Evolutionary conservation across 2,888 invertebrate species (phyloP).

Genomic region (Pemphredon lugubris): DNA sequence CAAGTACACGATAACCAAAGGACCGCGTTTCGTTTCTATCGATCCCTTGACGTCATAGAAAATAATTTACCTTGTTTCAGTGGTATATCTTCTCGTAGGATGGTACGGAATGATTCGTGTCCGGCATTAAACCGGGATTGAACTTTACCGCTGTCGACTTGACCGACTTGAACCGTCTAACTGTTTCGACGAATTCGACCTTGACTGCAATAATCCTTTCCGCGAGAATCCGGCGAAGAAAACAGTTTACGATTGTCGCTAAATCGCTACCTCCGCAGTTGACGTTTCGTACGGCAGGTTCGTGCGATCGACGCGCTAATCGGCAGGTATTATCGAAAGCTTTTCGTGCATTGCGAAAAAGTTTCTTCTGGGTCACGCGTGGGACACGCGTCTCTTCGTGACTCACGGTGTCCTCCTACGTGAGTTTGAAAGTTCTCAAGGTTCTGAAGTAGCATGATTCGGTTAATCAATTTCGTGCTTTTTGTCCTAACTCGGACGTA

Average conservation of each 20-base stretch:
- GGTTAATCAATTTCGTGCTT: not conserved
- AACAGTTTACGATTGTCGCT: slow-evolving; percentile 6
- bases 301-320: too few species aligned
- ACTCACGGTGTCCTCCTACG: slow-evolving; percentile 57
- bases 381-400: slow-evolving; percentile 48
- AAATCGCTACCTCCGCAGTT: too few species aligned
- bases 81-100: not conserved
- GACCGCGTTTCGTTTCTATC: too few species aligned
- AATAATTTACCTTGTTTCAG: not conserved
- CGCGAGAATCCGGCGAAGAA: slow-evolving; percentile 23
- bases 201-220: slow-evolving; percentile 55
- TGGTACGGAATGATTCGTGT: not conserved
- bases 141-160: slow-evolving; percentile 33
- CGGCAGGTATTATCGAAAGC: not conserved
- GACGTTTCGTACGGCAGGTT: too few species aligned
- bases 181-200: slow-evolving; percentile 59
- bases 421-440: slow-evolving; percentile 41
- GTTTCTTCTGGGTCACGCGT: slow-evolving; percentile 41
- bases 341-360: slow-evolving; percentile 23
- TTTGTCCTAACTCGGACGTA: not conserved
- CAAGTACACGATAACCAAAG: too few species aligned
- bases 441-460: slow-evolving; percentile 8
- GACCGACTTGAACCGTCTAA: slow-evolving; percentile 53
- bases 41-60: too few species aligned
- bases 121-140: slow-evolving; percentile 14